phyloP scores from a whole-genome alignment of 1,140 invertebrate genomes.

The Plutomurus gul region DNA sequence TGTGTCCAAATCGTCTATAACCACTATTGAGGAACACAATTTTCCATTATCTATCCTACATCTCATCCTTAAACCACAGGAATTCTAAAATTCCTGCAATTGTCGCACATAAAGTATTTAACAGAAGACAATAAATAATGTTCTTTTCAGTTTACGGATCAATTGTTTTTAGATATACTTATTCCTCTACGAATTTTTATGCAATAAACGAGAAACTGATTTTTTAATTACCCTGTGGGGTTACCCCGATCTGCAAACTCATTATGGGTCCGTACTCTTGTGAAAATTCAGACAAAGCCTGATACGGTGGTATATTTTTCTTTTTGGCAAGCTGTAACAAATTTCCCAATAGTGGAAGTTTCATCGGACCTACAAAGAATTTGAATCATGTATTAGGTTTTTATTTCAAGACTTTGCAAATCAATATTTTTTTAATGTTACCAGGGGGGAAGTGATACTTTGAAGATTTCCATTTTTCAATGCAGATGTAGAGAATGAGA shows the following conservation, averaged over 20 bases:
- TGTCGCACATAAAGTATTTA: constrained; percentile 26
- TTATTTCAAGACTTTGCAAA: neutral
- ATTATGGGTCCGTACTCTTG: constrained; percentile 36
- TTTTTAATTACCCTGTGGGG: constrained; percentile 18
- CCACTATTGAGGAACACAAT: neutral
- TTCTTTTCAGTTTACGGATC: neutral
- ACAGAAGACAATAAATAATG: no score
- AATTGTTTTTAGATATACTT: neutral
- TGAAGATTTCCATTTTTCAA: neutral
- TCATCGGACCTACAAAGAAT: constrained; percentile 17
- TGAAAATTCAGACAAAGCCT: constrained; percentile 26
- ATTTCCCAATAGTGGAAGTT: constrained; percentile 29
- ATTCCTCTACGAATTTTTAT: neutral
- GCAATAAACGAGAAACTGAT: no score
- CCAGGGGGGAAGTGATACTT: neutral
- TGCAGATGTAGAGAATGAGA: neutral
- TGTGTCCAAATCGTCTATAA: constrained; percentile 32
- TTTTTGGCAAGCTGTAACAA: constrained; percentile 19
- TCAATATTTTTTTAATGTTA: neutral
- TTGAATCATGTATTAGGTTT: neutral
- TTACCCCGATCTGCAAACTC: constrained; percentile 9
- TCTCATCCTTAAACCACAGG: no score
- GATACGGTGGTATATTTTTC: constrained; percentile 35
- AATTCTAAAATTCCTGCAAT: constrained; percentile 34
- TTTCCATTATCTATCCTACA: no score